Base-by-base conservation (phyloP, 2,888 invertebrate species). In the Spilarctia lutea region DNA sequence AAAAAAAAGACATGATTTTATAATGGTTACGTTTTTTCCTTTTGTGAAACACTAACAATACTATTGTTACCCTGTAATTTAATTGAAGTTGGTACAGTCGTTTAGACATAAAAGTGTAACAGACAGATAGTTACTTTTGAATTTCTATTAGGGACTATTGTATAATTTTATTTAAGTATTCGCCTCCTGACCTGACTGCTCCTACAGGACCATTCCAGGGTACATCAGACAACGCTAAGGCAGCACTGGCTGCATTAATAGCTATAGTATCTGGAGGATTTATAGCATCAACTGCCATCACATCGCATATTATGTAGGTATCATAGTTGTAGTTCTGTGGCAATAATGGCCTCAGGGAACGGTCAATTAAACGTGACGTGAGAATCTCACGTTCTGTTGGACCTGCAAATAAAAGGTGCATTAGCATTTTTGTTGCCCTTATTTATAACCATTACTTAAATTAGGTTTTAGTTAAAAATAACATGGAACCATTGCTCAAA, bases 141-240 rank as follows among this genome's bases (percentile, higher is more conserved):
- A 33, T 33, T 33, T 33, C n/a, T n/a, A n/a, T n/a, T n/a, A n/a
- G n/a, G n/a, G 11, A 35, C 18, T 18, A 35, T 4, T 35, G 3
- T 7, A 20, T 11, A 27, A 24, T 11, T 20, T 66, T 66, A 24
- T 20, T n/a, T 39, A 20, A 35, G 65, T 45, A 3, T 63, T 33
- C 71, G 11, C 71, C 82, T 33, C 33, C 35, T 35, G 35, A 97
- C 97, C 97, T 96, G 0, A 99, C 99, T 68, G 99, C 99, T 0
- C 98, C 99, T 0, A 99, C 96, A 0, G 99, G 99, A 4, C 99
- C 99, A 88, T 98, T 97, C 99, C 99, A 99, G 0, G 99, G 99
- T 79, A 99, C 98, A 91, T 99, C 98, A 48, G 99, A 99, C 35
- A 99, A 83, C 3, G 98, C 97, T 24, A 99, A 91, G 0, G 99